These are phyloP conservation scores for Parauchenoglanis ngamensis DNA, from an alignment of 2,797 vertebrate genomes.

Conservation along the genomic window DNA sequence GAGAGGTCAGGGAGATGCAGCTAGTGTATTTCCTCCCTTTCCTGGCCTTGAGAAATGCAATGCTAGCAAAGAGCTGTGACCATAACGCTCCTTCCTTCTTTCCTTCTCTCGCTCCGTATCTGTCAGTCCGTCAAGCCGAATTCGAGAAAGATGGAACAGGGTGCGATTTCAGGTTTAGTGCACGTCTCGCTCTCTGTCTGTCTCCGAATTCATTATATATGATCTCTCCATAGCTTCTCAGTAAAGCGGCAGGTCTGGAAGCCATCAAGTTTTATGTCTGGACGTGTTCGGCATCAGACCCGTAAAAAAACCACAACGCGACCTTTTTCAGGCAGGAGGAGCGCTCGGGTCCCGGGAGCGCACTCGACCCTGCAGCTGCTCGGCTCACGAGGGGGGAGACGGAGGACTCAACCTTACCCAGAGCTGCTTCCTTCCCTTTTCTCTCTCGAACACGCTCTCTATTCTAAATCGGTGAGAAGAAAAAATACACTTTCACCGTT, in stretches of 20 bases:
- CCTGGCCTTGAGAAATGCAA: slow-evolving; percentile 81
- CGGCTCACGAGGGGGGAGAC: slow-evolving; percentile 23
- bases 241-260: slow-evolving; percentile 68
- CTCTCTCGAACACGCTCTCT: slow-evolving; percentile 1
- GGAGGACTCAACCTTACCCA: slow-evolving; percentile 23
- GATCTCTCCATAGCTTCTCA: slow-evolving; percentile 52
- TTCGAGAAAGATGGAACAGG: slow-evolving; percentile 11
- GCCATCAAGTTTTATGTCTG: slow-evolving; percentile 69
- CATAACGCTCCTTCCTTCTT: slow-evolving; percentile 27
- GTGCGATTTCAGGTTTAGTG: slow-evolving; percentile 8
- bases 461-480: slow-evolving; percentile 21
- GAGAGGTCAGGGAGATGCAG: slow-evolving; percentile 79
- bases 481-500: neutral
- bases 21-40: slow-evolving; percentile 79
- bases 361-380: slow-evolving; percentile 38
- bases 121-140: slow-evolving; percentile 19
- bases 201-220: slow-evolving; percentile 7
- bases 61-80: slow-evolving; percentile 69
- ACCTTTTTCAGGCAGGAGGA: slow-evolving; percentile 50
- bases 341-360: slow-evolving; percentile 17
- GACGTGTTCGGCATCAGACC: slow-evolving; percentile 62
- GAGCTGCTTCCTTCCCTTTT: slow-evolving; percentile 13
- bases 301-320: slow-evolving; percentile 61
- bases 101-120: slow-evolving; percentile 15
- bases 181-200: neutral